phyloP scores from a whole-genome alignment of 2,797 vertebrate genomes.

The Anas flavirostris region DNA sequence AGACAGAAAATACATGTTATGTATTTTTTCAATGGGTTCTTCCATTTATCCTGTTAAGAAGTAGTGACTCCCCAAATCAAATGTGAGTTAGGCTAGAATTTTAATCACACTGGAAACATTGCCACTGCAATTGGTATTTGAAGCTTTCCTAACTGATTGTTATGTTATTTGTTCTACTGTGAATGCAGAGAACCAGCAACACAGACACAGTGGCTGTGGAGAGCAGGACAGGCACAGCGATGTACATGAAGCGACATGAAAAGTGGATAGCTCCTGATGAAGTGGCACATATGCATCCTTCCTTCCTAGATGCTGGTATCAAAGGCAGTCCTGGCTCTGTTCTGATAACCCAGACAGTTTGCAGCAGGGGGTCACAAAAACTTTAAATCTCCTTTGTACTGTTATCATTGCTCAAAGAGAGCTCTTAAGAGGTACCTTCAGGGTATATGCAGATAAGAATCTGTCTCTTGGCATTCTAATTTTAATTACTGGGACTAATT shows the following conservation, averaged over 20 bases:
- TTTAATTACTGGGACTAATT: not conserved
- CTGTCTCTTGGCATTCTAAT: not conserved
- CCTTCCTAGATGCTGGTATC: not conserved
- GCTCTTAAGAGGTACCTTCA: not conserved
- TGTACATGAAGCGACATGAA: accelerated
- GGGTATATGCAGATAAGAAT: not conserved
- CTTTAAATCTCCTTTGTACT: not conserved
- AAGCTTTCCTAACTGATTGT: conserved; percentile 54
- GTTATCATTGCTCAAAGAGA: not conserved
- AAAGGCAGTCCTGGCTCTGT: not conserved
- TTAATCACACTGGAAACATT: conserved; percentile 51
- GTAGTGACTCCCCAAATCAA: conserved; percentile 70
- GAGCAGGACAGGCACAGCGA: not conserved
- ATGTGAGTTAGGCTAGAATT: conserved; percentile 73
- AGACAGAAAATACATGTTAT: conserved; percentile 73
- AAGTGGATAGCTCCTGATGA: not conserved
- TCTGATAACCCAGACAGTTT: not conserved
- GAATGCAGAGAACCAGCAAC: conserved; percentile 44
- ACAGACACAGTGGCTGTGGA: conserved; percentile 2
- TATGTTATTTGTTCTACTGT: conserved; percentile 59
- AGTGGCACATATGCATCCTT: not conserved
- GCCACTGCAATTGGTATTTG: conserved; percentile 58
- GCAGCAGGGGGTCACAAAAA: not conserved
- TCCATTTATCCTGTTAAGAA: conserved; percentile 71
- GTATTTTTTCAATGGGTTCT: conserved; percentile 66